A percentile compares a stretch with the other conserved stretches of the same genome.
Conservation (phyloP, 2,888 invertebrate genomes). For the Adelognathus sp. region DNA sequence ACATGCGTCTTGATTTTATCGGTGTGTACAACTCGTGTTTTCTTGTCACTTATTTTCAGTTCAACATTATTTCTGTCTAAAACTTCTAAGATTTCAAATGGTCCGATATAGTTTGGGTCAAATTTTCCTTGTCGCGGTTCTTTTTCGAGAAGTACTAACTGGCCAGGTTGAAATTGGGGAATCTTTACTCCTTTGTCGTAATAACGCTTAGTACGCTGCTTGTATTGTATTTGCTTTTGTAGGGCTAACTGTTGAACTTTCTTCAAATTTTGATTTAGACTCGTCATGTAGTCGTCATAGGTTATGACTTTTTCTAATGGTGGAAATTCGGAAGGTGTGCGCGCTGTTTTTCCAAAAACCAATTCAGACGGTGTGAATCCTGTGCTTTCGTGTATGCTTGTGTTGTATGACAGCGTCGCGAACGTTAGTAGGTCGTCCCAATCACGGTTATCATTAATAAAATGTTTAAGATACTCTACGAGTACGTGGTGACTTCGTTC, state of each 20-base stretch:
- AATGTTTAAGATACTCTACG: neutral
- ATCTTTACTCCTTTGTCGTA: slow-evolving; percentile 2
- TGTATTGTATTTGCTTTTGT: neutral
- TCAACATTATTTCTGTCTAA: neutral
- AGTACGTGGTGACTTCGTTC: neutral
- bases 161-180: slow-evolving; percentile 4
- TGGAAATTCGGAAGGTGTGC: neutral
- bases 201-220: slow-evolving; percentile 6
- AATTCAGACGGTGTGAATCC: slow-evolving; percentile 12
- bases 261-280: neutral
- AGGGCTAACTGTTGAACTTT: neutral
- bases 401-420: neutral
- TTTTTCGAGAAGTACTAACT: neutral
- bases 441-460: neutral
- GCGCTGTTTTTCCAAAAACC: slow-evolving; percentile 1
- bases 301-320: neutral
- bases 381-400: neutral
- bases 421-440: neutral
- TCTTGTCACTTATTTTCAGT: too few relatives aligned
- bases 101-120: neutral
- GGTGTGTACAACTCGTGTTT: neutral
- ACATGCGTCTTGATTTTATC: slow-evolving; percentile 17
- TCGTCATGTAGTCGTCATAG: neutral
- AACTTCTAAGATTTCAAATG: slow-evolving; percentile 5
- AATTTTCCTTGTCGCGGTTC: slow-evolving; percentile 13